Percentiles rank a stretch among this genome's conserved stretches.
Conservation (phyloP, 1,140 invertebrate genomes). For the Drosophila azteca region DNA sequence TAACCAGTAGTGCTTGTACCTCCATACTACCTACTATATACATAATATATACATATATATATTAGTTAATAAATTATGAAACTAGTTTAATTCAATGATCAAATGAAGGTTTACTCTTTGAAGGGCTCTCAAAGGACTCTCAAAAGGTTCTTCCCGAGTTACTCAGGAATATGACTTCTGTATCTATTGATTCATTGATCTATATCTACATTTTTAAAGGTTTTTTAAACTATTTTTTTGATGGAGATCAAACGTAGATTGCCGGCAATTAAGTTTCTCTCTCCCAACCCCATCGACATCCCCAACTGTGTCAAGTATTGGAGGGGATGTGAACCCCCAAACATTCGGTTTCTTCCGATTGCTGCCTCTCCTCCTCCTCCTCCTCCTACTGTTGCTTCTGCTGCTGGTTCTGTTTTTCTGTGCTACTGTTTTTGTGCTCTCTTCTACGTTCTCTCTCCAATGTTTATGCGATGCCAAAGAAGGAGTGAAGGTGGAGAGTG, state of each 20-base stretch:
- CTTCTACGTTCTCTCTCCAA: slow-evolving; percentile 13
- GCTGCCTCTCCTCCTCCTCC: too few relatives aligned
- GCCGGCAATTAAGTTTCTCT: slow-evolving; percentile 39
- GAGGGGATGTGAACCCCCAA: slow-evolving; percentile 39
- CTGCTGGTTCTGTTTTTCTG: neutral
- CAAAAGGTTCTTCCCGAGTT: too few relatives aligned
- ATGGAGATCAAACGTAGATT: slow-evolving; percentile 32
- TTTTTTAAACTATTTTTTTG: slow-evolving; percentile 21
- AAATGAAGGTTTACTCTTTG: too few relatives aligned
- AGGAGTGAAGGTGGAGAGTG: slow-evolving; percentile 4
- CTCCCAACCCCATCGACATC: neutral
- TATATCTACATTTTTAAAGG: neutral
- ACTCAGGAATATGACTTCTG: too few relatives aligned
- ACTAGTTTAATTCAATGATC: too few relatives aligned
- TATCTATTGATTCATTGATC: too few relatives aligned
- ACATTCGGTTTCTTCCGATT: too few relatives aligned
- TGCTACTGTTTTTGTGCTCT: slow-evolving; percentile 3
- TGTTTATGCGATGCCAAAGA: slow-evolving; percentile 21
- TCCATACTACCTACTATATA: neutral
- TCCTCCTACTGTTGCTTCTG: neutral
- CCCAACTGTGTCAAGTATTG: slow-evolving; percentile 48
- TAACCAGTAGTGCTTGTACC: neutral
- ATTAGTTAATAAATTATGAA: too few relatives aligned
- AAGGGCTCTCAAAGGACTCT: too few relatives aligned
- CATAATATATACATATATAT: too few relatives aligned